phyloP scores from a whole-genome alignment of 2,888 invertebrate species.

The Punctoribates punctum region DNA sequence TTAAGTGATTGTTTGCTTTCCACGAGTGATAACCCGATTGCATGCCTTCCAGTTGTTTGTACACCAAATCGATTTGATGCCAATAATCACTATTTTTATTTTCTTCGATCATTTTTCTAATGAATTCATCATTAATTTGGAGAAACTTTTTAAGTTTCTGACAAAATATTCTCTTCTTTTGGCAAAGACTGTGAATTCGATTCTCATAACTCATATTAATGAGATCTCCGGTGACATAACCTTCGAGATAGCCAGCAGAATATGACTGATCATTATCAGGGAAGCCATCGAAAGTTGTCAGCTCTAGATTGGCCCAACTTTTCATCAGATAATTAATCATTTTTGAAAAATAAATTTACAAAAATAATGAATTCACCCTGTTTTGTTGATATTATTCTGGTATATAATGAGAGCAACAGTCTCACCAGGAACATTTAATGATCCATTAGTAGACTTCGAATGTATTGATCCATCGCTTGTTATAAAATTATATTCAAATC shows the following conservation, averaged over 20 bases:
- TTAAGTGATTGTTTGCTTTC: background rate
- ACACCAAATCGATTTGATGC: constrained; percentile 63
- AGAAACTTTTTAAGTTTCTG: constrained; percentile 64
- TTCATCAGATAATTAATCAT: background rate
- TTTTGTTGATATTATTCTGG: constrained; percentile 26
- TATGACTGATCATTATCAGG: constrained; percentile 77
- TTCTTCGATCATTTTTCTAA: constrained; percentile 61
- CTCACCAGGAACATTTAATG: too few relatives aligned
- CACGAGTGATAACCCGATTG: background rate
- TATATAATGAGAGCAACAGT: background rate
- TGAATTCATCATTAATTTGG: constrained; percentile 62
- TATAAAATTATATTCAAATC: too few relatives aligned
- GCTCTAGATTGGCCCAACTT: constrained; percentile 29
- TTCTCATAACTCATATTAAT: constrained; percentile 76
- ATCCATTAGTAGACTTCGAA: too few relatives aligned
- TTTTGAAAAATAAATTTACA: background rate
- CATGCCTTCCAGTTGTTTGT: background rate
- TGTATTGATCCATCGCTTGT: too few relatives aligned
- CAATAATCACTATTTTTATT: constrained; percentile 65
- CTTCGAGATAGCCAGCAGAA: constrained; percentile 79
- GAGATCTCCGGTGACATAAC: constrained; percentile 72
- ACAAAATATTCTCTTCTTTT: constrained; percentile 63
- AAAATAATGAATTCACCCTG: constrained; percentile 9
- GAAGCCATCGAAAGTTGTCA: constrained; percentile 55
- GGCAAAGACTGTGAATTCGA: constrained; percentile 62